These are phyloP conservation scores for Machimus rusticus DNA, from an alignment of 2,888 invertebrate genomes.

Conservation along the genomic window DNA sequence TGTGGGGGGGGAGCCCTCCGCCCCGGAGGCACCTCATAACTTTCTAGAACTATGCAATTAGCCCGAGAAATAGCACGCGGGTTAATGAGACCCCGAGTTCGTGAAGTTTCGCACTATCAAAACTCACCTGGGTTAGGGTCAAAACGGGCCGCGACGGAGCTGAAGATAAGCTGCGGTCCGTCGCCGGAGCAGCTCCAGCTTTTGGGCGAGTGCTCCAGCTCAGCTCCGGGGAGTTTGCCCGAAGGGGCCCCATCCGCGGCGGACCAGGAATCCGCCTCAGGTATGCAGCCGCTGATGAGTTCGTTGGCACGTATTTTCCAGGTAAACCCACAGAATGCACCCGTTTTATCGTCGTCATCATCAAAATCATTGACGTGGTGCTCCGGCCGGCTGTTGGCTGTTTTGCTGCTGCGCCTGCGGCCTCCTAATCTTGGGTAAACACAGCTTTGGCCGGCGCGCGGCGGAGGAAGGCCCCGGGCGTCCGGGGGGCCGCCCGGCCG, in stretches of 20 bases:
- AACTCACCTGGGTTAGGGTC: neutral
- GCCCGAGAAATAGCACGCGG: neutral
- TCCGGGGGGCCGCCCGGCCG: neutral
- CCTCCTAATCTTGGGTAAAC: slow-evolving; percentile 23
- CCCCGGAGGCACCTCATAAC: neutral
- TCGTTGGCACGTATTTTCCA: neutral
- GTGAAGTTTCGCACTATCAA: neutral
- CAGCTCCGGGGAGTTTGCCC: neutral
- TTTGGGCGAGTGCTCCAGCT: neutral
- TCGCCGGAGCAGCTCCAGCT: neutral
- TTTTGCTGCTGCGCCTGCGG: neutral
- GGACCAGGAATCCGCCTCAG: neutral
- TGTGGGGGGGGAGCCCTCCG: neutral
- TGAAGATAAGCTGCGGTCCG: neutral
- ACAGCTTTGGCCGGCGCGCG: neutral
- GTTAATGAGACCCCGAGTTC: neutral
- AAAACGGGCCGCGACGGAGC: neutral
- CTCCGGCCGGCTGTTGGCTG: neutral
- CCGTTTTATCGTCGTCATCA: slow-evolving; percentile 1
- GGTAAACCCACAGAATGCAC: neutral
- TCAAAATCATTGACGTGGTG: neutral
- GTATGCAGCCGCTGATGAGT: neutral
- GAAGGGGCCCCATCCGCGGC: neutral
- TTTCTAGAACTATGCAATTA: neutral
- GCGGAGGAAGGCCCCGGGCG: neutral